Evolutionary conservation across 2,797 vertebrate genomes (phyloP), one percentile per base, ranked within the genome.

Genomic region (Phrynocephalus forsythii): DNA sequence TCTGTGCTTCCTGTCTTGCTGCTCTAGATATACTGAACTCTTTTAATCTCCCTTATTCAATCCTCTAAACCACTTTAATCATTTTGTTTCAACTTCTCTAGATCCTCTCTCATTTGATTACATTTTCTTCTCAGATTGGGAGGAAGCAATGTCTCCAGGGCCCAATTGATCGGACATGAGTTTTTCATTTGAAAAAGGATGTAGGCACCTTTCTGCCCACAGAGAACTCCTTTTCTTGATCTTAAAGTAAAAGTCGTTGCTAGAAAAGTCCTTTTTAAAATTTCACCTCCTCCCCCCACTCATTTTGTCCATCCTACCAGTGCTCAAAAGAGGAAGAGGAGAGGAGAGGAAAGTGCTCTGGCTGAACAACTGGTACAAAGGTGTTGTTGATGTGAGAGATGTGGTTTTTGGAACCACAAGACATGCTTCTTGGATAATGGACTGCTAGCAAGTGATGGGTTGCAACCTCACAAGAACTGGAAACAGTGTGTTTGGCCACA

Each of bases 31-130:
- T 38, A 72, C 28, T 30, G 68, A 88, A 56, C 38, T 73, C 38
- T 88, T 88, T 80, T 67, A 84, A 84, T 88, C 77, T 79, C 38
- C 60, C 77, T 75, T 88, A 80, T 88, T 84, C 84, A 88, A 79
- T 88, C 76, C 77, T 79, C 56, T 84, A 80, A 88, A 84, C 15
- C 44, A 9, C n/a, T 73, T 75, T 80, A 80, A 84, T 84, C 68
- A 38, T 67, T 83, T 73, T 84, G 75, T 73, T 66, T 5, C 69
- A 84, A 84, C 16, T 75, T 88, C 52, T 84, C 82, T 56, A 72
- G 77, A 75, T 79, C 20, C 38, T 24, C 66, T 88, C 77, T 84
- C 82, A 84, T 72, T 73, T 84, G 69, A 75, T 84, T 84, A 75
- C 56, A 75, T 79, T 88, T 56, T 67, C 68, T 88, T 15, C 44